Conservation (phyloP, 1,140 invertebrate genomes). For the Brachionus calyciflorus region DNA sequence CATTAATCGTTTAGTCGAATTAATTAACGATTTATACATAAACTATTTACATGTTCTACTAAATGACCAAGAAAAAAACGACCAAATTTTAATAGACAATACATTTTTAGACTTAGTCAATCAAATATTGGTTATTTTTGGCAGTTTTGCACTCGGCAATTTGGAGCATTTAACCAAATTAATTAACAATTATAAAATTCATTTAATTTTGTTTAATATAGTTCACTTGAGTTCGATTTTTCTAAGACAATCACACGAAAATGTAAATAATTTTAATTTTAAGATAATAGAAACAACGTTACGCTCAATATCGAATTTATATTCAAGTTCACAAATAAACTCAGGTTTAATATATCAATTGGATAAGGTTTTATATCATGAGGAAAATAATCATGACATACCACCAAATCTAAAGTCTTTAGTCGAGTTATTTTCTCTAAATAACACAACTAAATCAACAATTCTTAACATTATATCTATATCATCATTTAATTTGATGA, state of each 20-base stretch:
- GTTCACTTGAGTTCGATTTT: neutral
- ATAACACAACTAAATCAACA: neutral
- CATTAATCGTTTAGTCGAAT: neutral
- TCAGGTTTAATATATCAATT: conserved; percentile 13
- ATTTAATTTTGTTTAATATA: neutral
- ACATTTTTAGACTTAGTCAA: conserved; percentile 20
- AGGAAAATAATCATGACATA: neutral
- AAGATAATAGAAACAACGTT: conserved; percentile 16
- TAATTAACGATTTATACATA: conserved; percentile 13
- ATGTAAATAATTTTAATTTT: neutral
- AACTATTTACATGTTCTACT: conserved; percentile 6
- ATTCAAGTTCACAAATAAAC: neutral
- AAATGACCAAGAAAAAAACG: neutral
- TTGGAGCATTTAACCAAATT: neutral
- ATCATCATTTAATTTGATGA: conserved; percentile 27
- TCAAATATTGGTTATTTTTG: conserved; percentile 24
- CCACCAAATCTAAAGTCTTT: neutral
- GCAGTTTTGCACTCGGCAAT: conserved; percentile 11
- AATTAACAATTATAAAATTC: neutral
- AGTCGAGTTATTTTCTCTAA: neutral
- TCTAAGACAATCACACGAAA: neutral
- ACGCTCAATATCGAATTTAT: conserved; percentile 18
- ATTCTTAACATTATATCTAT: conserved; percentile 25
- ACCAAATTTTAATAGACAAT: conserved; percentile 3
- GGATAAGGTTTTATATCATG: neutral